Percentiles rank a stretch among this genome's conserved stretches.
These are phyloP conservation scores for Tenualosa thibaudeaui DNA, from an alignment of 2,797 vertebrate genomes.

Conservation along the genomic window DNA sequence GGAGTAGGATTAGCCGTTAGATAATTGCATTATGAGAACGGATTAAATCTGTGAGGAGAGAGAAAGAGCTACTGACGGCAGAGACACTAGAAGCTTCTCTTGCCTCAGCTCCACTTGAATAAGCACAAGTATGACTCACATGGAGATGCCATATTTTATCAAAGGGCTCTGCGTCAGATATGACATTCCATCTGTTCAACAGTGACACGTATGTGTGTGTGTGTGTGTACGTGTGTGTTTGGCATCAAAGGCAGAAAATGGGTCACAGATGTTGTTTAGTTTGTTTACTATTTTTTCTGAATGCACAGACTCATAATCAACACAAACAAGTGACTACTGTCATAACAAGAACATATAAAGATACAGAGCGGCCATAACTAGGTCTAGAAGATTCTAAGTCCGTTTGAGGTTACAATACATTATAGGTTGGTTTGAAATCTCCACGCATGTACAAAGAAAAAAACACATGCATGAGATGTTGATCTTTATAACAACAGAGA, in stretches of 20 bases:
- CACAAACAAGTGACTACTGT: not conserved
- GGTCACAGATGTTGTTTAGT: slow-evolving; percentile 6
- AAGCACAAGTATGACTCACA: not conserved
- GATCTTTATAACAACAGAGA: no score
- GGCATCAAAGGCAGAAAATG: not conserved
- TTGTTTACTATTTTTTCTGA: not conserved
- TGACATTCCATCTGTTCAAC: not conserved
- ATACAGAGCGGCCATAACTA: not conserved
- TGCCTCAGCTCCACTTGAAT: not conserved
- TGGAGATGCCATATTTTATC: not conserved
- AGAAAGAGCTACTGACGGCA: slow-evolving; percentile 27
- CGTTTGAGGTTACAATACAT: no score
- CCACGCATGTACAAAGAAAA: no score
- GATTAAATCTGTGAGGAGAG: slow-evolving; percentile 62
- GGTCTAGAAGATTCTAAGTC: no score
- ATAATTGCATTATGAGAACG: slow-evolving; percentile 68
- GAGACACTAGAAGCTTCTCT: slow-evolving; percentile 37
- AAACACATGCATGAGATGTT: no score
- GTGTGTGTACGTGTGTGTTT: slow-evolving; percentile 10
- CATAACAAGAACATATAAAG: not conserved
- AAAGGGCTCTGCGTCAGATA: not conserved
- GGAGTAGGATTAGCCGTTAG: slow-evolving; percentile 60
- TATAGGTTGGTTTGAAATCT: no score
- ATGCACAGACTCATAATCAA: not conserved
- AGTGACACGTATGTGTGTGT: not conserved